Evolutionary conservation across 2,797 vertebrate species (phyloP).

Genomic region (Channallabes apus): DNA sequence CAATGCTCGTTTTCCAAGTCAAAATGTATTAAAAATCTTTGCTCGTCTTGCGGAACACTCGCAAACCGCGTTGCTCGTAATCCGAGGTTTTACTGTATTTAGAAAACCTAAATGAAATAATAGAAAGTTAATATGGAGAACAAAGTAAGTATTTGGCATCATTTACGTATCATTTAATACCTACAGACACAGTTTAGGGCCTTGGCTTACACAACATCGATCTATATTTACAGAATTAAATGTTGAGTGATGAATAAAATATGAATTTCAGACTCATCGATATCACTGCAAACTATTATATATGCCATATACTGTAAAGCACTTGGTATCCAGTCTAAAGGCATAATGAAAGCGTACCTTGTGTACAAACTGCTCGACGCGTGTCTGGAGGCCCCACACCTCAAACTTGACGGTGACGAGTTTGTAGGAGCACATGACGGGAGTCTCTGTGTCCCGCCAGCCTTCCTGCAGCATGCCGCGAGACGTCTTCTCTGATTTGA

Average conservation of each 20-base stretch:
- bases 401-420: constrained; percentile 97
- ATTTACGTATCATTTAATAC: background rate
- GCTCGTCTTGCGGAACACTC: no score
- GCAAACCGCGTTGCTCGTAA: no score
- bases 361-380: constrained; percentile 97
- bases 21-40: no score
- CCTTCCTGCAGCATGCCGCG: constrained; percentile 91
- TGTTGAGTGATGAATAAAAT: background rate
- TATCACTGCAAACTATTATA: background rate
- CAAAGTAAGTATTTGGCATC: background rate
- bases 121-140: background rate
- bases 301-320: background rate
- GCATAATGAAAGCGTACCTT: constrained; percentile 74
- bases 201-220: background rate
- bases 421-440: constrained; percentile 99
- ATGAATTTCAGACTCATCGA: background rate
- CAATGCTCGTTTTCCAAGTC: no score
- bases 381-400: constrained; percentile 98
- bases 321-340: background rate
- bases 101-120: background rate
- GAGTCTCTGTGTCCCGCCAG: constrained; percentile 90
- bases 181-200: background rate
- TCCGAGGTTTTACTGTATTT: no score
- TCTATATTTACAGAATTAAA: background rate
- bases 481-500: constrained; percentile 94